Base-by-base conservation (phyloP, 1,140 invertebrate species). In the Lycorma delicatula region DNA sequence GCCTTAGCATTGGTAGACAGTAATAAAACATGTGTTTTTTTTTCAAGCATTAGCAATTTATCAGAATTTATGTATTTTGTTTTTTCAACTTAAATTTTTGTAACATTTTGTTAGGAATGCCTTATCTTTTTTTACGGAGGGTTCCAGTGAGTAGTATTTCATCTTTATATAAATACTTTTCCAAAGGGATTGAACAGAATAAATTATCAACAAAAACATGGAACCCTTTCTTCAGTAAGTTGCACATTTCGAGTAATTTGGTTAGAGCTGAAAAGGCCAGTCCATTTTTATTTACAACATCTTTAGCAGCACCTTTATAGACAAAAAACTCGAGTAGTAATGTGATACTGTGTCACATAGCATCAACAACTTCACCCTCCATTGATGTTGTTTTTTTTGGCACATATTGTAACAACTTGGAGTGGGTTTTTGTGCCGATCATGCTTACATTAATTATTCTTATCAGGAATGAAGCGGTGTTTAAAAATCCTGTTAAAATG, bases 1-100 rank as follows among this genome's bases (percentile, higher is more conserved):
- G 60, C 53, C 25, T 26, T 62, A 28, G 18, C 49, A 25, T 27
- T n/a, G 27, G 58, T 56, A 2, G 58, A 60, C 12, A 62, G 11
- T 1, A 63, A 51, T 50, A n/a, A 44, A 22, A 63, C 61, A 60
- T 56, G 54, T 22, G 53, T 56, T 36, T 60, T 63, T n/a, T 60
- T 54, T 6, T 36, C 54, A 38, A 56, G 51, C 29, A 62, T 13
- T 22, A 60, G 16, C 36, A 62, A 4, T 52, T 60, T 36, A 0
- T 51, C 20, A 16, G 47, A 38, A 51, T 54, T 47, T 13, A 34
- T 16, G 44, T 63, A 60, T 54, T 63, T 63, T 48, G 36, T 55
- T 62, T 38, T 49, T 16, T 36, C 44, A n/a, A n/a, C 41, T 48
- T 22, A 49, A 59, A 59, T 56, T 52, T 60, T 1, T 6, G 20